Conservation (phyloP, 1,140 invertebrate genomes). For the Pseudomyrmex sp. region DNA sequence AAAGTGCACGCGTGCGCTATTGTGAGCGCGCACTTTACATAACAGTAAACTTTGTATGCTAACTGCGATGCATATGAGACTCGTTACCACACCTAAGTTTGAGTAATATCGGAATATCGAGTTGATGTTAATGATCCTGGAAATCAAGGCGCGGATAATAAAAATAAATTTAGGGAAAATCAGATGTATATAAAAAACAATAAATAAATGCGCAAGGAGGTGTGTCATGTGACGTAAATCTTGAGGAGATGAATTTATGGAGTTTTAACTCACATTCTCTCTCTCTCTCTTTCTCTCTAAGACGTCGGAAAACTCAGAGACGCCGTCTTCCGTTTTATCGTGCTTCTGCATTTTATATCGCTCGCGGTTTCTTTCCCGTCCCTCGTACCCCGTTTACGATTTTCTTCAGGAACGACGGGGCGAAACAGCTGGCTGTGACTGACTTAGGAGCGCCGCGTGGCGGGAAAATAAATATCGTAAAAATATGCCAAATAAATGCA, state of each 20-base stretch:
- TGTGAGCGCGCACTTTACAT: constrained; percentile 57
- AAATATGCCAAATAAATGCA: constrained; percentile 80
- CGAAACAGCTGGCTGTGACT: constrained; percentile 73
- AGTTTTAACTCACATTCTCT: constrained; percentile 5
- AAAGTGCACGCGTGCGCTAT: constrained; percentile 38
- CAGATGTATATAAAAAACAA: background rate
- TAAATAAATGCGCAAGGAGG: background rate
- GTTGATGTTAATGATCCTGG: too few species aligned
- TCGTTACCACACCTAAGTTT: constrained; percentile 63
- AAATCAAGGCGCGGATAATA: constrained; percentile 7
- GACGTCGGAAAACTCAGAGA: constrained; percentile 4
- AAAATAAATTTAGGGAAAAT: constrained; percentile 9
- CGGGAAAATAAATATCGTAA: constrained; percentile 78
- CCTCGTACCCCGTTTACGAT: constrained; percentile 63
- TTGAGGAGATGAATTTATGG: constrained; percentile 8
- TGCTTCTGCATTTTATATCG: constrained; percentile 69
- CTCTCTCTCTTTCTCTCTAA: too few species aligned
- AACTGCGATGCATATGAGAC: constrained; percentile 57
- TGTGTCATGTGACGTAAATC: background rate
- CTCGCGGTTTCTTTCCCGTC: constrained; percentile 11
- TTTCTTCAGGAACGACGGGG: constrained; percentile 33
- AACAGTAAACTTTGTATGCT: constrained; percentile 60
- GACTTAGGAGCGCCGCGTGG: constrained; percentile 67
- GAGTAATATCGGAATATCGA: constrained; percentile 9
- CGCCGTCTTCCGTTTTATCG: constrained; percentile 40